Evolutionary conservation across 2,113 vertebrate species (phyloP).

Genomic region (Scomber scombrus): DNA sequence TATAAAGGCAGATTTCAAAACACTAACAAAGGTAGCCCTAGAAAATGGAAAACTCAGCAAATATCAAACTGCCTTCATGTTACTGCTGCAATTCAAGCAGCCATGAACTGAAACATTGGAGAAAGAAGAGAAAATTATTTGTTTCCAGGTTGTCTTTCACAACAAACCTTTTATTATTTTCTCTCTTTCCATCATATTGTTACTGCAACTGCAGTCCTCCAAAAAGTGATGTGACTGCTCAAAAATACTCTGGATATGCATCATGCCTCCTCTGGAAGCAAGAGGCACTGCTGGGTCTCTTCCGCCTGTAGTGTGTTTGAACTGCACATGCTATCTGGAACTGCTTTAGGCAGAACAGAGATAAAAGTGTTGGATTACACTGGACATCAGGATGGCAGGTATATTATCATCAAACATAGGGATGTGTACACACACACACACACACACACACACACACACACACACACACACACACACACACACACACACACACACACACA

Average conservation of each 20-base stretch:
- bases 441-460: neutral
- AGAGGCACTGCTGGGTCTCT: conserved; percentile 44
- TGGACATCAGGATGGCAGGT: conserved; percentile 33
- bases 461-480: neutral
- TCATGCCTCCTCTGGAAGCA: conserved; percentile 42
- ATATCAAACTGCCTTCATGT: too few relatives aligned
- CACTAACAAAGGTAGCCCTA: conserved; percentile 14
- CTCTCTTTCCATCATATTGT: neutral
- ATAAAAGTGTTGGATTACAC: conserved; percentile 55
- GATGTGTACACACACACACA: neutral
- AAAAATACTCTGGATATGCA: conserved; percentile 38
- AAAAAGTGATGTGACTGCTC: conserved; percentile 5
- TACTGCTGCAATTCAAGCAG: neutral
- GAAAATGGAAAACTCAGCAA: neutral
- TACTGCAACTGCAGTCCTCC: neutral
- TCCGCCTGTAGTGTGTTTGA: conserved; percentile 59
- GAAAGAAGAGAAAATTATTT: conserved; percentile 15
- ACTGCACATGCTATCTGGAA: conserved; percentile 64
- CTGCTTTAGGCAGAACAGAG: conserved; percentile 50
- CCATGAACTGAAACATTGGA: neutral
- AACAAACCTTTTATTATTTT: conserved; percentile 4
- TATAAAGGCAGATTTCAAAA: conserved; percentile 32
- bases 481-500: neutral
- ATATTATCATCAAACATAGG: conserved; percentile 37
- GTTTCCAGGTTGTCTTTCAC: neutral